phyloP scores from a whole-genome alignment of 2,113 vertebrate species.

The Muntiacus muntjak region DNA sequence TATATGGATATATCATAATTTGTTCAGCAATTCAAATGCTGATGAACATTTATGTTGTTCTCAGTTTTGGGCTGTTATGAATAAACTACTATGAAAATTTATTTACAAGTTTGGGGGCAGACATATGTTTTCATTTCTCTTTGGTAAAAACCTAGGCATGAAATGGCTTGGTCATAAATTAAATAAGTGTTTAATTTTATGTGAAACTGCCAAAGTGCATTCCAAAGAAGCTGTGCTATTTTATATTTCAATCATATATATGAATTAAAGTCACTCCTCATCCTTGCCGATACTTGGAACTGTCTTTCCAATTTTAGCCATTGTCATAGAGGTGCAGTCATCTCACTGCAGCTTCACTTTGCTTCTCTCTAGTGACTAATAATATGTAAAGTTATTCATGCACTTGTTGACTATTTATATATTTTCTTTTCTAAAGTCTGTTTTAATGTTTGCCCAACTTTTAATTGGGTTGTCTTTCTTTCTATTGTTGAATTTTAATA shows the following conservation, averaged over 20 bases:
- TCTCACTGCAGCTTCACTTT: neutral
- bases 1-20: fast-evolving
- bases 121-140: neutral
- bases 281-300: neutral
- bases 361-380: neutral
- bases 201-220: neutral
- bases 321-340: neutral
- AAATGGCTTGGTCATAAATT: neutral
- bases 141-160: neutral
- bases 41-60: neutral
- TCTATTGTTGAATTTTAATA: neutral
- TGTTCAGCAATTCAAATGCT: neutral
- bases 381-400: neutral
- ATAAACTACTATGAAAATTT: neutral
- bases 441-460: neutral
- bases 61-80: neutral
- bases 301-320: neutral
- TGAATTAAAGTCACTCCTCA: neutral
- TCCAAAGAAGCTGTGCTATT: neutral
- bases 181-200: neutral
- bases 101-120: neutral
- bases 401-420: neutral
- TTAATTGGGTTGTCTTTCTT: neutral
- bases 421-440: neutral
- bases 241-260: neutral